Evolutionary conservation across 2,797 vertebrate species (phyloP).

Genomic region (Spinibarbus caldwelli): DNA sequence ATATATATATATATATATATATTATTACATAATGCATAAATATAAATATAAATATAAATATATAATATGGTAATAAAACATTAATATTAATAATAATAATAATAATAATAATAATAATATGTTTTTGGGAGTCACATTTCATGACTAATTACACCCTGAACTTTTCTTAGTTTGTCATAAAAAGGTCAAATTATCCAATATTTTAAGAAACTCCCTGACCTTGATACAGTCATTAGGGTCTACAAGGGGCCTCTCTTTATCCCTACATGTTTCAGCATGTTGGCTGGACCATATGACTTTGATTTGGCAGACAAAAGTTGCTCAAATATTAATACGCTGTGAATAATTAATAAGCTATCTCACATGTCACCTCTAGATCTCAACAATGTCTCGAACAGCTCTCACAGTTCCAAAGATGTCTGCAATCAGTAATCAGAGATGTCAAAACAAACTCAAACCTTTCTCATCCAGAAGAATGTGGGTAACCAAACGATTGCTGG

Average conservation of each 20-base stretch:
- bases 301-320: constrained; percentile 3
- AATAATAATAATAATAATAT: too few species aligned
- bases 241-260: neutral
- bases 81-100: too few species aligned
- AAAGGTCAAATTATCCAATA: neutral
- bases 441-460: neutral
- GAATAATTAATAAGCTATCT: constrained; percentile 22
- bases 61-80: too few species aligned
- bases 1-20: too few species aligned
- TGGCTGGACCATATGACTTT: neutral
- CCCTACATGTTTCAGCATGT: neutral
- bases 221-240: neutral
- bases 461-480: too few species aligned
- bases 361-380: constrained; percentile 15
- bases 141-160: neutral
- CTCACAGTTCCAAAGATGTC: constrained; percentile 4
- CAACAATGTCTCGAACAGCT: neutral
- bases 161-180: neutral
- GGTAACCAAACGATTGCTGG: too few species aligned
- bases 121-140: neutral
- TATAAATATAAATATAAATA: too few species aligned
- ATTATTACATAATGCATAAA: too few species aligned
- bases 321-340: constrained; percentile 8
- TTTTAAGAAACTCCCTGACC: neutral
- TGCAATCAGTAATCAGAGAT: constrained; percentile 8